Base-by-base conservation (phyloP, 2,797 vertebrate genomes). In the Lutjanus argentimaculatus region DNA sequence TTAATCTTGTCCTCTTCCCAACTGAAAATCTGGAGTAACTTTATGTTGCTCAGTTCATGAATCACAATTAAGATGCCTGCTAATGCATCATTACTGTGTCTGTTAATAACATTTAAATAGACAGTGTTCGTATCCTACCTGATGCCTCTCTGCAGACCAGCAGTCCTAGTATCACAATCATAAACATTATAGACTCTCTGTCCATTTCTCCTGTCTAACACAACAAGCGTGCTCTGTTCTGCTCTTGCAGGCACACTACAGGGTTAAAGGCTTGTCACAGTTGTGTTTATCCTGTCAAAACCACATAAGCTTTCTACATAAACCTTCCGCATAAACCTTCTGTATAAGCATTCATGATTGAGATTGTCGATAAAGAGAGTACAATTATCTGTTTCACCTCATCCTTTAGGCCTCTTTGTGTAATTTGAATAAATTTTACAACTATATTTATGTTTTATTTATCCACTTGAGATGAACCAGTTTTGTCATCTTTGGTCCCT, bases 131-230 rank as follows among this genome's bases (percentile, higher is more conserved):
- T 11, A 15, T 61, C 65, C 11, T 78, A 75, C 72, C 79, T 75
- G 2, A 9, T 65, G 66, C 22, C 52, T 59, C 21, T 2, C 8
- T 45, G 46, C 66, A 70, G 72, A 80, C 9, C 66, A 80, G 53
- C 25, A 80, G 52, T 17, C 52, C 66, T 52, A 75, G 36, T 2
- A 75, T 65, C 72, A 80, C 67, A 19, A 59, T 58, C 46, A 80
- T 0, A 14, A 4, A 45, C 79, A 65, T 75, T 0, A 19, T 10
- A 6, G 9, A 77, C 58, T 55, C 10, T 58, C 46, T 36, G 76
- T 36, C 12, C 22, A 9, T 17, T 45, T n/a, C n/a, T 1, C 10
- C 42, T 36, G 45, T 2, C n/a, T 57, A 30, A 43, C 30, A 13
- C 8, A 4, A 21, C 9, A 9, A 21, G 30, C 15, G 46, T 45